Evolutionary conservation across 2,113 vertebrate species (phyloP).

Genomic region (Lagenorhynchus albirostris): DNA sequence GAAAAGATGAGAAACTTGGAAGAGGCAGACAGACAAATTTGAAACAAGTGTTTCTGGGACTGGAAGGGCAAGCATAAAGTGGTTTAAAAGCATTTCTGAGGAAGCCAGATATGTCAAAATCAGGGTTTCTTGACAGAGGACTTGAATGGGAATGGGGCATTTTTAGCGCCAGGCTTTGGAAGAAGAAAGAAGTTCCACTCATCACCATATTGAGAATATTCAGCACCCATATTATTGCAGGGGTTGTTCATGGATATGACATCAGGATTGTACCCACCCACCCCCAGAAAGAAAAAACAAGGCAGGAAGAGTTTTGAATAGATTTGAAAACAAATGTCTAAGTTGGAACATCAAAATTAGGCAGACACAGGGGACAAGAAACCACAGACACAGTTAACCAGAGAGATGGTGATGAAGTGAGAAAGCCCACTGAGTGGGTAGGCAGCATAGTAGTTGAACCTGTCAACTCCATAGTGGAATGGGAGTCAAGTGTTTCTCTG

Average conservation of each 20-base stretch:
- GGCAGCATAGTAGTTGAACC: neutral
- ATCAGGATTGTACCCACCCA: neutral
- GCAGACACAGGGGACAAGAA: conserved; percentile 6
- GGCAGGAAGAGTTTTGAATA: conserved; percentile 35
- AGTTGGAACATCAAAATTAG: neutral
- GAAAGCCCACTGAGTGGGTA: neutral
- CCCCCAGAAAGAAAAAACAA: neutral
- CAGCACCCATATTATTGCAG: neutral
- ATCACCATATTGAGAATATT: conserved; percentile 37
- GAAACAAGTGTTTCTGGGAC: conserved; percentile 73
- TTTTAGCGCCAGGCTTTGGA: conserved; percentile 9
- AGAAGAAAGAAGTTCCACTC: conserved; percentile 35
- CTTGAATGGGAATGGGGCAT: neutral
- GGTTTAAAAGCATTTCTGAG: conserved; percentile 49
- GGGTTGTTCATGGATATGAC: neutral
- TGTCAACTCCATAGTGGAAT: conserved; percentile 13
- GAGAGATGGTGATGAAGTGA: conserved; percentile 38
- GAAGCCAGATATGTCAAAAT: conserved; percentile 64
- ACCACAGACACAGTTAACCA: neutral
- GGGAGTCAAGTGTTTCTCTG: conserved; percentile 45
- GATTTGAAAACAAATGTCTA: conserved; percentile 26
- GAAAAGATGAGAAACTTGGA: conserved; percentile 70
- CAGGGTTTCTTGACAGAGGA: conserved; percentile 44
- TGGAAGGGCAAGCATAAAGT: neutral
- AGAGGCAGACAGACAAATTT: conserved; percentile 69